phyloP scores from a whole-genome alignment of 2,888 invertebrate species.

The Melieria picta region DNA sequence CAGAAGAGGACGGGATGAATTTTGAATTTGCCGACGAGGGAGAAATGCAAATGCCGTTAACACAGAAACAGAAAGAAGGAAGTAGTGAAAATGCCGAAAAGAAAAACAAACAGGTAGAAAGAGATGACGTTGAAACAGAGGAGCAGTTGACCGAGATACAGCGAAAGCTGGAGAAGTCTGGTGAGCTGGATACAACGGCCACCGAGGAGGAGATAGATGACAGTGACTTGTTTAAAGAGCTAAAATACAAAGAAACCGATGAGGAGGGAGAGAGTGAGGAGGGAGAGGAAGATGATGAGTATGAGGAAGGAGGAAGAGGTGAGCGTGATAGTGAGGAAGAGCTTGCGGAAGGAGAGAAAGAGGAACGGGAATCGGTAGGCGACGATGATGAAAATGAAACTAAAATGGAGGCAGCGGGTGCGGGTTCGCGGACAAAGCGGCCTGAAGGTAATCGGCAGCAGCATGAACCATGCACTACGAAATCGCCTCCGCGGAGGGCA shows the following conservation, averaged over 20 bases:
- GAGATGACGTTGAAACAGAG: neutral
- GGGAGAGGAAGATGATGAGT: conserved; percentile 10
- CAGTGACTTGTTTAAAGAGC: conserved; percentile 37
- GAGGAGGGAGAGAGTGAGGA: conserved; percentile 12
- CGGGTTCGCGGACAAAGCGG: neutral
- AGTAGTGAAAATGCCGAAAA: neutral
- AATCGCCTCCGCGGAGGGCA: conserved; percentile 7
- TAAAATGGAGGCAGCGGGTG: conserved; percentile 25
- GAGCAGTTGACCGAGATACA: conserved; percentile 6
- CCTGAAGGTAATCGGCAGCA: neutral
- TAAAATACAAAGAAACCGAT: conserved; percentile 31
- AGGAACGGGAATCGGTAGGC: conserved; percentile 10
- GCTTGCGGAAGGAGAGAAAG: conserved; percentile 8
- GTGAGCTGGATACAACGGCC: neutral
- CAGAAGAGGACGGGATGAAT: neutral
- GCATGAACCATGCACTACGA: neutral
- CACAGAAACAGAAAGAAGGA: too few relatives aligned
- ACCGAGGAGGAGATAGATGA: conserved; percentile 34
- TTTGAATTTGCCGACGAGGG: neutral
- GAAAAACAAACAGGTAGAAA: conserved; percentile 26
- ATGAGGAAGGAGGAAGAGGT: conserved; percentile 7
- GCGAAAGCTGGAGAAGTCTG: neutral
- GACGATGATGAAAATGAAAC: conserved; percentile 24
- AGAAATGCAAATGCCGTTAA: neutral
- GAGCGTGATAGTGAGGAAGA: conserved; percentile 15